phyloP scores from a whole-genome alignment of 2,113 vertebrate species.

The Paramisgurnus dabryanus region DNA sequence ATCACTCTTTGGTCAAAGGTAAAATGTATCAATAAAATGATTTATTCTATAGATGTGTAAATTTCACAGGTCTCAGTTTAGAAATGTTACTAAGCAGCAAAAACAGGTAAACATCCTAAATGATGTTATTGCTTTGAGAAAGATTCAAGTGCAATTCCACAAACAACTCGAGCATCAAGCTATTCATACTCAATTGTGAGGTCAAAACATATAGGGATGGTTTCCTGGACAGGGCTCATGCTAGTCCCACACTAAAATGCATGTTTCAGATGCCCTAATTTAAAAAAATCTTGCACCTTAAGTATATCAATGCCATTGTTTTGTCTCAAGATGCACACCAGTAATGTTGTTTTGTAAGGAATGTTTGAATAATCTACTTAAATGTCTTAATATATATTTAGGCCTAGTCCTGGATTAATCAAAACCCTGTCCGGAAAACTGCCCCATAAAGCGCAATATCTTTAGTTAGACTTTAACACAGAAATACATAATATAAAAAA shows the following conservation, averaged over 20 bases:
- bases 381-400: too few relatives aligned
- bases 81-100: constrained; percentile 29
- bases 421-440: too few relatives aligned
- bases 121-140: constrained; percentile 28
- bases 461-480: constrained; percentile 43
- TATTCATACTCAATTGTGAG: constrained; percentile 4
- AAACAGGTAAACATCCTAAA: constrained; percentile 46
- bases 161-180: constrained; percentile 5
- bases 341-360: too few relatives aligned
- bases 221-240: too few relatives aligned
- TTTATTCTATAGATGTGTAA: constrained; percentile 9
- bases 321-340: too few relatives aligned
- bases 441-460: constrained; percentile 5
- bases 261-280: too few relatives aligned
- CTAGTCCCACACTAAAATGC: too few relatives aligned
- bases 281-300: too few relatives aligned
- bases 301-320: too few relatives aligned
- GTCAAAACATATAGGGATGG: not conserved
- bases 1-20: constrained; percentile 20
- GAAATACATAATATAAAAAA: constrained; percentile 74
- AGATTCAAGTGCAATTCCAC: constrained; percentile 12
- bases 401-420: too few relatives aligned
- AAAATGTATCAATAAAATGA: constrained; percentile 16
- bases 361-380: too few relatives aligned
- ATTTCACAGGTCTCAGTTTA: constrained; percentile 27